Conservation (phyloP, 2,113 vertebrate genomes). For the Cervus canadensis region DNA sequence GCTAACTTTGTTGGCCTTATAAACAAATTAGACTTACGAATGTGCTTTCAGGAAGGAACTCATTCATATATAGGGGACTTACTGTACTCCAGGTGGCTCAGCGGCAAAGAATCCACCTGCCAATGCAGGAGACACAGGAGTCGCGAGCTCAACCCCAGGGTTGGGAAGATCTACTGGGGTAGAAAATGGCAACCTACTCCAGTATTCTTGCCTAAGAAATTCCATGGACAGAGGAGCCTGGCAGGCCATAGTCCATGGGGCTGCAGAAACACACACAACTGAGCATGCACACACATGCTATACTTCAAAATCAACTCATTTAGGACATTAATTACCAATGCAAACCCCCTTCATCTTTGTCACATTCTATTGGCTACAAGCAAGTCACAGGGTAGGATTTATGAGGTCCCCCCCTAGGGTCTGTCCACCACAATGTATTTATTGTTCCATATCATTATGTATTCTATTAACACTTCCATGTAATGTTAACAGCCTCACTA, state of each 20-base stretch:
- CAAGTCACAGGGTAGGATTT: background rate
- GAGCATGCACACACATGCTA: background rate
- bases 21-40: background rate
- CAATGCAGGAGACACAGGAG: background rate
- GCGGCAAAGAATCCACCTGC: background rate
- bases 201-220: background rate
- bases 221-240: background rate
- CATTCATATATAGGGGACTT: background rate
- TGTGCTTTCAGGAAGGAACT: background rate
- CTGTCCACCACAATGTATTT: background rate
- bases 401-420: background rate
- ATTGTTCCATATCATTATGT: background rate
- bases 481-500: background rate
- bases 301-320: background rate
- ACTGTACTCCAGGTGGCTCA: background rate
- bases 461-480: background rate
- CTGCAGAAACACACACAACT: background rate
- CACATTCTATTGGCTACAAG: background rate
- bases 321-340: background rate
- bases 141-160: accelerated
- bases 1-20: background rate
- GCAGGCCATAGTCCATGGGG: background rate
- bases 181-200: background rate
- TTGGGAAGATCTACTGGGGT: background rate
- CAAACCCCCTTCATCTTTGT: background rate